phyloP scores from a whole-genome alignment of 2,888 invertebrate species.

The Patella ulyssiponensis region DNA sequence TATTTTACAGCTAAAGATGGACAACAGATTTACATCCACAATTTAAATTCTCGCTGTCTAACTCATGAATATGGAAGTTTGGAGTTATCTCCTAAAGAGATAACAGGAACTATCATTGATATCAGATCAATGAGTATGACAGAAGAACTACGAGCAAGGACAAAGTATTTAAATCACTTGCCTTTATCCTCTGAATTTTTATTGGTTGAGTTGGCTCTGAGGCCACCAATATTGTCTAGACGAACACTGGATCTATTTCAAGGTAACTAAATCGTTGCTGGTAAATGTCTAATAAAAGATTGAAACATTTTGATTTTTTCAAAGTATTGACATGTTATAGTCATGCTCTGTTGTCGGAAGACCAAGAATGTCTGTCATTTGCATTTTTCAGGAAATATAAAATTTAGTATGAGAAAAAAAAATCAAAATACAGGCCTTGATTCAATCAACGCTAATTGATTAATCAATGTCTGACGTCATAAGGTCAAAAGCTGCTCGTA shows the following conservation, averaged over 20 bases:
- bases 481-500: no score
- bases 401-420: background rate
- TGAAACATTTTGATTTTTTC: background rate
- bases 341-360: no score
- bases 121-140: slow-evolving; percentile 89
- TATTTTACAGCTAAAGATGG: slow-evolving; percentile 83
- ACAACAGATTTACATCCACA: slow-evolving; percentile 92
- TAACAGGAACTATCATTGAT: slow-evolving; percentile 87
- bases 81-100: slow-evolving; percentile 81
- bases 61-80: slow-evolving; percentile 88
- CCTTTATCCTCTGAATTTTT: slow-evolving; percentile 92
- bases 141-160: slow-evolving; percentile 83
- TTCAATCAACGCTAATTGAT: no score
- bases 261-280: slow-evolving; percentile 74
- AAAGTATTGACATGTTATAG: background rate
- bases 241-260: slow-evolving; percentile 81
- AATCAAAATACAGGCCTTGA: background rate
- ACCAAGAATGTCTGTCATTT: no score
- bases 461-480: no score
- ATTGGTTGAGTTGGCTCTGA: slow-evolving; percentile 88
- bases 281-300: background rate
- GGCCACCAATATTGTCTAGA: slow-evolving; percentile 80
- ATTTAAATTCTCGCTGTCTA: slow-evolving; percentile 90
- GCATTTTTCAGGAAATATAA: no score
- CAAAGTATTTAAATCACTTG: slow-evolving; percentile 87